Evolutionary conservation across 2,797 vertebrate genomes (phyloP).

Genomic region (Pitangus sulphuratus): DNA sequence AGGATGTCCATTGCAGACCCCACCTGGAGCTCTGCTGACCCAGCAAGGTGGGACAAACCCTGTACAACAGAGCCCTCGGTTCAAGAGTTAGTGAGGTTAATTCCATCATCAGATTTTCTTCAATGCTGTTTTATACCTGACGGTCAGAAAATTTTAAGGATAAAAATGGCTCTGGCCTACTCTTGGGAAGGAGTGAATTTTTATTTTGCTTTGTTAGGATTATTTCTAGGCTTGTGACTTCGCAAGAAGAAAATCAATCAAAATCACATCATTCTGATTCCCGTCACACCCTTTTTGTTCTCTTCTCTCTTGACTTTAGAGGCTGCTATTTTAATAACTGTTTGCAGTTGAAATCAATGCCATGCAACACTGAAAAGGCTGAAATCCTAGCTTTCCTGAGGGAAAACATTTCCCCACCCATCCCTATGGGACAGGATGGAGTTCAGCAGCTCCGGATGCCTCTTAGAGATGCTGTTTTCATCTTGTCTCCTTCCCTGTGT

Average conservation of each 20-base stretch:
- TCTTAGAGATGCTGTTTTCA: not conserved
- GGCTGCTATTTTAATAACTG: constrained; percentile 11
- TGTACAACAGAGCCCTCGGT: not conserved
- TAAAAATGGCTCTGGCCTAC: not conserved
- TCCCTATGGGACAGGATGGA: not conserved
- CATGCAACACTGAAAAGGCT: not conserved
- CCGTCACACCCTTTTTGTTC: not conserved
- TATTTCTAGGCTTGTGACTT: not conserved
- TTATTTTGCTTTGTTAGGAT: not conserved
- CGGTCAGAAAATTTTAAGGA: not conserved
- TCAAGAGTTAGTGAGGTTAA: not conserved
- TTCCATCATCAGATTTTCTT: not conserved
- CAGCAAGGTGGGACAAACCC: not conserved
- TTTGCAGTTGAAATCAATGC: constrained; percentile 9
- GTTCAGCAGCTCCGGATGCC: not conserved
- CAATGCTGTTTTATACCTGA: not conserved
- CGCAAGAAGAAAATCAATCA: not conserved
- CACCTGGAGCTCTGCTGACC: not conserved
- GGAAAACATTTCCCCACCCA: not conserved
- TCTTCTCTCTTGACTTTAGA: not conserved
- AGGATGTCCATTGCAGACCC: not conserved
- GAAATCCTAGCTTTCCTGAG: not conserved
- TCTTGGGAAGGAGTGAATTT: not conserved
- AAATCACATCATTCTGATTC: not conserved
- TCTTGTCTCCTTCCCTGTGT: not conserved